phyloP scores from a whole-genome alignment of 1,140 invertebrate species.

The Brachionus asplanchnoidis region DNA sequence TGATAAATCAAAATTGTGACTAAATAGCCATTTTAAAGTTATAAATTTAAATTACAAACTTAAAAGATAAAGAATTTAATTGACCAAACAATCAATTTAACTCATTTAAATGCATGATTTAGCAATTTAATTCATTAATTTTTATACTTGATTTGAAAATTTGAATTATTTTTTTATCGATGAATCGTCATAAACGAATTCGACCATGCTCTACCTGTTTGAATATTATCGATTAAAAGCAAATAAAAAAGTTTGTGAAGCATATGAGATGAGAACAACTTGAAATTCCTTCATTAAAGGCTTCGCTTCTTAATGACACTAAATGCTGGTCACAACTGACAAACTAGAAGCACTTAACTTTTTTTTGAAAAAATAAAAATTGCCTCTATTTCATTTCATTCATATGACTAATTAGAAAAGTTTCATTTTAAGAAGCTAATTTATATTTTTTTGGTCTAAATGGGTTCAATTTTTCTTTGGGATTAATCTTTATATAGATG shows the following conservation, averaged over 20 bases:
- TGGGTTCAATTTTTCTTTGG: background rate
- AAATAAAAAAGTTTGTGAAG: background rate
- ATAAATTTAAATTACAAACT: background rate
- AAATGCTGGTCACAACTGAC: background rate
- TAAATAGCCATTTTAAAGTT: background rate
- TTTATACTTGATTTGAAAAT: background rate
- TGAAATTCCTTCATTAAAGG: background rate
- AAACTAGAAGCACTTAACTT: conserved; percentile 2
- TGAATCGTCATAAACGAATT: background rate
- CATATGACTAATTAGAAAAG: background rate
- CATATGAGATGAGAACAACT: background rate
- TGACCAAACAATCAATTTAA: background rate
- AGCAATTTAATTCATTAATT: background rate
- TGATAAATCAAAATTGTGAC: background rate
- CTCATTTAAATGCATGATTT: background rate
- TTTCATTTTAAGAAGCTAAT: background rate
- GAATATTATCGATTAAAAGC: background rate
- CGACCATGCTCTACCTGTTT: background rate
- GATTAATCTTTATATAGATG: conserved; percentile 23
- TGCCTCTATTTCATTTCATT: background rate
- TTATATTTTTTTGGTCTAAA: conserved; percentile 28
- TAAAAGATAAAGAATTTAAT: background rate
- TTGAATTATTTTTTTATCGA: background rate
- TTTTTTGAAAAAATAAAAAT: conserved; percentile 6
- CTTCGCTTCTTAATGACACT: background rate